phyloP scores from a whole-genome alignment of 2,888 invertebrate genomes.

The Nephrotoma appendiculata region DNA sequence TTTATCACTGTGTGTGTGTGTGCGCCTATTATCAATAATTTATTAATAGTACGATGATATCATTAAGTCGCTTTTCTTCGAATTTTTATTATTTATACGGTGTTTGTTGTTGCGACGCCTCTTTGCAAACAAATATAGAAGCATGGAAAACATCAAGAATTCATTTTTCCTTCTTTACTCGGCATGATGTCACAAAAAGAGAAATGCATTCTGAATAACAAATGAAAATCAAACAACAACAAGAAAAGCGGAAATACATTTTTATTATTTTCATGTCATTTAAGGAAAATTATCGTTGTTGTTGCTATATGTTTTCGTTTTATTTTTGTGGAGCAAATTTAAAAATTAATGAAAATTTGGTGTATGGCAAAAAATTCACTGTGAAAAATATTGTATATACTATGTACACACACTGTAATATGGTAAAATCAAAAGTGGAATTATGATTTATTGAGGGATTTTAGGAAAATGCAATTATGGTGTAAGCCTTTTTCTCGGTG shows the following conservation, averaged over 20 bases:
- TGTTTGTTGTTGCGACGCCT: neutral
- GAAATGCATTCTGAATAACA: neutral
- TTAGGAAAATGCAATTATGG: neutral
- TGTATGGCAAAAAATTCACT: neutral
- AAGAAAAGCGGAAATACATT: neutral
- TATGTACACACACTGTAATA: too few species aligned
- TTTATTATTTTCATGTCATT: neutral
- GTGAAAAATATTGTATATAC: too few species aligned
- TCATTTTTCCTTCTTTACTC: neutral
- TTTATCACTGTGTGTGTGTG: neutral
- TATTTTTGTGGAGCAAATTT: neutral
- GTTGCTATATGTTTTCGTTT: neutral
- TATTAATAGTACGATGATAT: neutral
- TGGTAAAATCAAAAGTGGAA: neutral
- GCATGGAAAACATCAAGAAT: neutral
- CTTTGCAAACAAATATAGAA: neutral
- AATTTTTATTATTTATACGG: neutral
- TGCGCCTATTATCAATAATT: neutral
- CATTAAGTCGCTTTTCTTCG: neutral
- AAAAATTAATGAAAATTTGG: neutral
- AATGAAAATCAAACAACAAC: neutral
- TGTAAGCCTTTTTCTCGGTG: neutral
- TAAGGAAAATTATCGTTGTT: neutral
- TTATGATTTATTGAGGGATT: neutral
- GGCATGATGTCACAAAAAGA: neutral